These are phyloP conservation scores for Agapornis roseicollis DNA, from an alignment of 2,113 vertebrate genomes.

Conservation along the genomic window DNA sequence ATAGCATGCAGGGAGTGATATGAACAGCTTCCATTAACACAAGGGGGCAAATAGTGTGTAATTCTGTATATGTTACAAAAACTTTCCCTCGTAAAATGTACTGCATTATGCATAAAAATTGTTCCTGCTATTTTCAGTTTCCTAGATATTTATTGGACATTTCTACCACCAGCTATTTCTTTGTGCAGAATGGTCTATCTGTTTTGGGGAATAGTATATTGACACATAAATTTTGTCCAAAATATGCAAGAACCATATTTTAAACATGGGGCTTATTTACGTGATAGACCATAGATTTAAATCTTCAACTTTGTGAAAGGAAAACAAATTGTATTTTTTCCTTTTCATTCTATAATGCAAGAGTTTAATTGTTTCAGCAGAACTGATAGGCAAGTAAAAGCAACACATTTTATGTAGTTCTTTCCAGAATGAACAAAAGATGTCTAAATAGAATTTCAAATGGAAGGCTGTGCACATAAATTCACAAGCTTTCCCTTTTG, in stretches of 20 bases:
- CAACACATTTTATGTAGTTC: neutral
- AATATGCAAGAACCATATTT: slow-evolving; percentile 47
- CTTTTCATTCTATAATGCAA: neutral
- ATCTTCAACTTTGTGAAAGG: neutral
- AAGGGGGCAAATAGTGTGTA: neutral
- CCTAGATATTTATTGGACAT: slow-evolving; percentile 41
- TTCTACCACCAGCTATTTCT: slow-evolving; percentile 25
- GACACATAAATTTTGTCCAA: slow-evolving; percentile 47
- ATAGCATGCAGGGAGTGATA: neutral
- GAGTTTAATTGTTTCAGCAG: slow-evolving; percentile 20
- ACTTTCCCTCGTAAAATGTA: slow-evolving; percentile 42
- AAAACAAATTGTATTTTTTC: slow-evolving; percentile 12
- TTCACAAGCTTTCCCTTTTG: slow-evolving; percentile 21
- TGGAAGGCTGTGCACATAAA: slow-evolving; percentile 28
- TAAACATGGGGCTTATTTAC: neutral
- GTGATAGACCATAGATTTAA: slow-evolving; percentile 9
- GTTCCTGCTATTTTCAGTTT: slow-evolving; percentile 8
- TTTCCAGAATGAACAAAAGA: slow-evolving; percentile 8
- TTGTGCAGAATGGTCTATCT: neutral
- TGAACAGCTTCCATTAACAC: slow-evolving; percentile 26
- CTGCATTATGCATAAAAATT: slow-evolving; percentile 35
- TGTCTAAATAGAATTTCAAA: neutral
- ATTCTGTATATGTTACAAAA: slow-evolving; percentile 36
- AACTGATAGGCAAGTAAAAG: neutral
- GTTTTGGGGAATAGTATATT: neutral